Base-by-base conservation (phyloP, 2,888 invertebrate genomes). In the Lampropteryx suffumata region DNA sequence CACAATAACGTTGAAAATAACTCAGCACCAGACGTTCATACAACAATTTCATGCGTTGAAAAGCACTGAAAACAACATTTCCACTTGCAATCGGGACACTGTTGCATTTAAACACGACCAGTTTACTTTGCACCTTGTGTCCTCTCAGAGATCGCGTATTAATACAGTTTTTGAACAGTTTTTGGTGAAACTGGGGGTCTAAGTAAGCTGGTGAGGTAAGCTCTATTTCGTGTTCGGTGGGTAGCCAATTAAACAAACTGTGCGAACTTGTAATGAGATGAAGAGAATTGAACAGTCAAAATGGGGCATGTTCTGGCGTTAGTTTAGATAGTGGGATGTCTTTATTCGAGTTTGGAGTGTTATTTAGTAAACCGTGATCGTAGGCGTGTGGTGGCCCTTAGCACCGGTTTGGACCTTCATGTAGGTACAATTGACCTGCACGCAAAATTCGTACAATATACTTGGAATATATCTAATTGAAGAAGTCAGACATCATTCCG, bases 181-280 rank as follows among this genome's bases (percentile, higher is more conserved):
- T 26, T 9, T 35, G 33, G 49, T 10, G 37, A 44, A 26, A 13
- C 21, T 41, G 44, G 12, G 52, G 70, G 40, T 59, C 67, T 56
- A 44, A 27, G 48, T 64, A 62, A 55, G 61, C 57, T 67, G 69
- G 73, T 13, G 35, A 60, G 53, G 62, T 64, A 60, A 42, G 39
- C 44, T 63, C 52, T 50, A 64, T 65, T 63, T 59, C 59, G 61
- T 57, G 63, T 69, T 57, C 53, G 61, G 53, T 62, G 68, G 67
- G 65, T 62, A 69, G 65, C 70, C 73, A 74, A 74, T 74, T 73
- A 72, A 74, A 73, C 72, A 71, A 71, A 73, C 66, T 66, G 65
- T 60, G 59, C 59, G 47, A 74, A 74, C 59, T 73, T 73, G 67
- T 74, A 74, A 74, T 73, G 74, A 73, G 73, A 73, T 72, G 65